These are phyloP conservation scores for Eristalis pertinax DNA, from an alignment of 2,888 invertebrate species.

Conservation along the genomic window DNA sequence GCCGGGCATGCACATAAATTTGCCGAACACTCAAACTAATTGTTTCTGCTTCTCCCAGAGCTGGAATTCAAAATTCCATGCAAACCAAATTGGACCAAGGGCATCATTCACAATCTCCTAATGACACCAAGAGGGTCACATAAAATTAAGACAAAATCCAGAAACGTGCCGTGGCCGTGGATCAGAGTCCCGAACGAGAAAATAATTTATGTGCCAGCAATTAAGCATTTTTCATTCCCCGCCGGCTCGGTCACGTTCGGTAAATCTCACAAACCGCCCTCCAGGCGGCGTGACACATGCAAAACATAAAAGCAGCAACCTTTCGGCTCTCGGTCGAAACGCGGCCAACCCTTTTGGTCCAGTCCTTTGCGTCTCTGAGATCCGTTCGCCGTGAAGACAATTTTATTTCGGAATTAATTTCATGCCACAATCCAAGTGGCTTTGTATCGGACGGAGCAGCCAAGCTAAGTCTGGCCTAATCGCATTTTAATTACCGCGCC, in stretches of 20 bases:
- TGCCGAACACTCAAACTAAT: neutral
- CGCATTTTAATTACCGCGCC: slow-evolving; percentile 65
- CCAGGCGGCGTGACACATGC: neutral
- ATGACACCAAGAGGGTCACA: neutral
- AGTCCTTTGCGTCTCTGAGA: neutral
- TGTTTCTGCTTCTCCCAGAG: neutral
- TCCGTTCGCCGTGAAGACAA: neutral
- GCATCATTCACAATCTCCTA: neutral
- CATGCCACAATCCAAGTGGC: neutral
- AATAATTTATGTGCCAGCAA: neutral
- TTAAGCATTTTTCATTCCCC: neutral
- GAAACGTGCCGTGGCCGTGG: neutral
- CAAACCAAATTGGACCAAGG: neutral
- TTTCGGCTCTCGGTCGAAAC: neutral
- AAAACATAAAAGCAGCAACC: neutral
- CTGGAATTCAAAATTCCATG: neutral
- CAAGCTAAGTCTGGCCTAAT: slow-evolving; percentile 40
- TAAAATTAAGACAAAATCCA: neutral
- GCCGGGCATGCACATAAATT: neutral
- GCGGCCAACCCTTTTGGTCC: neutral
- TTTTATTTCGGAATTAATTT: slow-evolving; percentile 24
- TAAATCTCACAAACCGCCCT: neutral
- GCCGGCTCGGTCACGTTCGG: neutral
- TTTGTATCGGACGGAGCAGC: slow-evolving; percentile 20
- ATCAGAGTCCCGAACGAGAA: neutral